These are phyloP conservation scores for Aphis craccivora DNA, from an alignment of 1,140 invertebrate species.

Conservation along the genomic window DNA sequence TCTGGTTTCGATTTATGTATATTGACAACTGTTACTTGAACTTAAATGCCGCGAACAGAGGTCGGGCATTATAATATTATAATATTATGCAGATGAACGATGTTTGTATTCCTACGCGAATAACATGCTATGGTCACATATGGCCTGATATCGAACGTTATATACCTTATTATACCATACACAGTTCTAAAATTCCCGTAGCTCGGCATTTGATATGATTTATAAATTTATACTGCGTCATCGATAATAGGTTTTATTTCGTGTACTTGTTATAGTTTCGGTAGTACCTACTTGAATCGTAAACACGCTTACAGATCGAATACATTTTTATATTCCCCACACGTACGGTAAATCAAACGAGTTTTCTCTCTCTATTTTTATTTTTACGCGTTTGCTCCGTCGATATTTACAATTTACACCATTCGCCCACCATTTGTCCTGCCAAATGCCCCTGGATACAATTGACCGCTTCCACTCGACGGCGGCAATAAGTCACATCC, in stretches of 20 bases:
- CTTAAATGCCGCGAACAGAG: background rate
- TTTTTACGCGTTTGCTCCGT: background rate
- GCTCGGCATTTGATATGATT: background rate
- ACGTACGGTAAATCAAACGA: conserved; percentile 34
- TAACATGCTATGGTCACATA: background rate
- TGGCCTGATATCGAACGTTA: background rate
- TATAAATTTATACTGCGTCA: background rate
- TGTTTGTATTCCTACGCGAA: conserved; percentile 20
- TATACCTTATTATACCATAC: background rate
- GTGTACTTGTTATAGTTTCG: conserved; percentile 17
- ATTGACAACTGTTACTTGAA: conserved; percentile 25
- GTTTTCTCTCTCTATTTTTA: background rate
- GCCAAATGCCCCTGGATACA: conserved; percentile 40
- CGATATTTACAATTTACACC: conserved; percentile 48
- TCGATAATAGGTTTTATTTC: conserved; percentile 1
- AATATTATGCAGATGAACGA: conserved; percentile 1
- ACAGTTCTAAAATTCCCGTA: background rate
- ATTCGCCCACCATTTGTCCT: conserved; percentile 17
- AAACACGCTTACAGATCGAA: conserved; percentile 13
- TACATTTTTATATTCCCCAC: conserved; percentile 29
- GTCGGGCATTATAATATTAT: conserved; percentile 5
- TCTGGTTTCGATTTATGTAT: background rate
- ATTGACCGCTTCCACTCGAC: conserved; percentile 42
- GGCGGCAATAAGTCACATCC: conserved; percentile 53
- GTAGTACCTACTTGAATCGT: conserved; percentile 11